Conservation (phyloP, 1,140 invertebrate species). For the Heliconius congener region DNA sequence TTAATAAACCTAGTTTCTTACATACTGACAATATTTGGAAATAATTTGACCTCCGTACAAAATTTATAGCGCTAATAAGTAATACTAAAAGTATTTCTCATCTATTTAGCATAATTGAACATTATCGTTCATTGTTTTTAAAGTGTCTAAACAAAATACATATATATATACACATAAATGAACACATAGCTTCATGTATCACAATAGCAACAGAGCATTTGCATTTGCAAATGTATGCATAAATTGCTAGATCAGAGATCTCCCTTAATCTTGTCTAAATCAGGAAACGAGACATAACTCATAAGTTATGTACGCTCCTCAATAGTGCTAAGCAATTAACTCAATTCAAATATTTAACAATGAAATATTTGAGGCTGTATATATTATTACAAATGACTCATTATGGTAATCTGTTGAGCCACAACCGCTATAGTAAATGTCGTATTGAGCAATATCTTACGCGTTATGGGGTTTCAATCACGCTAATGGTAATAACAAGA, state of each 20-base stretch:
- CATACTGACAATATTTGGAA: too few relatives aligned
- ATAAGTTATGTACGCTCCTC: not conserved
- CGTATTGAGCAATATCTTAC: not conserved
- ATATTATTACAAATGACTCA: not conserved
- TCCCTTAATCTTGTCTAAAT: constrained; percentile 10
- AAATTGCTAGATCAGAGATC: not conserved
- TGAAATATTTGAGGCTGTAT: not conserved
- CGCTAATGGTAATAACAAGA: not conserved
- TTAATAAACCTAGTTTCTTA: too few relatives aligned
- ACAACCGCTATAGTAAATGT: constrained; percentile 4
- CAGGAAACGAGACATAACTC: constrained; percentile 13
- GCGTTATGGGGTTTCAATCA: constrained; percentile 7
- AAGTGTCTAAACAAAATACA: too few relatives aligned
- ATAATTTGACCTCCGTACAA: too few relatives aligned
- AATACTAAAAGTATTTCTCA: too few relatives aligned
- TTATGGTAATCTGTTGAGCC: not conserved
- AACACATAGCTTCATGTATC: not conserved
- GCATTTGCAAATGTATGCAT: not conserved
- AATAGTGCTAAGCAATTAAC: constrained; percentile 2
- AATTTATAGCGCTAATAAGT: too few relatives aligned
- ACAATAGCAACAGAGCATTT: not conserved
- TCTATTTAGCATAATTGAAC: too few relatives aligned
- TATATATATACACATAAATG: not conserved
- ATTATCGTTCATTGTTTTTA: too few relatives aligned
- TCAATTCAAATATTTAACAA: constrained; percentile 8